Evolutionary conservation across 1,140 invertebrate genomes (phyloP), one percentile per base, ranked within the genome.

Genomic region (Polyergus mexicanus): DNA sequence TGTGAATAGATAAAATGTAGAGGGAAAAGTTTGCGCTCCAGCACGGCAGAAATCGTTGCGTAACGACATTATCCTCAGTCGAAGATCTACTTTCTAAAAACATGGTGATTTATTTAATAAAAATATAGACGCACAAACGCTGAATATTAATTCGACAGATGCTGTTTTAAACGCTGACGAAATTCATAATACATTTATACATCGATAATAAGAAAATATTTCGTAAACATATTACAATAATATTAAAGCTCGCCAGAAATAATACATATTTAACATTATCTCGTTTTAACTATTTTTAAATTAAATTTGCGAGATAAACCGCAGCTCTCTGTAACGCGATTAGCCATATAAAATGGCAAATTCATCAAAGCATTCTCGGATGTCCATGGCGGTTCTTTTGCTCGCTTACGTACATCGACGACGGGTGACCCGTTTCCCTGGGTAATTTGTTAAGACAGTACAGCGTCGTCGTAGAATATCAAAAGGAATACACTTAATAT

Each of bases 401-500:
- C 75, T 85, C 65, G 47, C 35, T 58, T 56, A 19, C 65, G 25
- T 19, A 13, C 28, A 44, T 78, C 71, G 65, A 89, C 85, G 32
- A 56, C 13, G 74, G 28, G 66, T 44, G 86, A 74, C 78, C 22
- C 84, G 89, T 91, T 88, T 84, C 78, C 62, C 63, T 63, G 58
- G 62, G 38, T 91, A 91, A 90, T 87, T 69, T 58, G 89, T 86
- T 91, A 89, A 91, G 69, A 91, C 56, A 86, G 83, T 78, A 41
- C 56, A 65, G 65, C 60, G 65, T 63, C 51, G 60, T 88, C 81
- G 72, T 86, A 78, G 78, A 91, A 90, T 92, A 90, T 93, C 91
- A 92, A 93, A 93, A 92, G 92, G 91, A 93, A 92, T 92, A 87
- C 87, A 84, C 78, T 93, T 93, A 93, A 93, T 92, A 91, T 92